Conservation (phyloP, 2,113 vertebrate genomes). For the Antechinus flavipes region DNA sequence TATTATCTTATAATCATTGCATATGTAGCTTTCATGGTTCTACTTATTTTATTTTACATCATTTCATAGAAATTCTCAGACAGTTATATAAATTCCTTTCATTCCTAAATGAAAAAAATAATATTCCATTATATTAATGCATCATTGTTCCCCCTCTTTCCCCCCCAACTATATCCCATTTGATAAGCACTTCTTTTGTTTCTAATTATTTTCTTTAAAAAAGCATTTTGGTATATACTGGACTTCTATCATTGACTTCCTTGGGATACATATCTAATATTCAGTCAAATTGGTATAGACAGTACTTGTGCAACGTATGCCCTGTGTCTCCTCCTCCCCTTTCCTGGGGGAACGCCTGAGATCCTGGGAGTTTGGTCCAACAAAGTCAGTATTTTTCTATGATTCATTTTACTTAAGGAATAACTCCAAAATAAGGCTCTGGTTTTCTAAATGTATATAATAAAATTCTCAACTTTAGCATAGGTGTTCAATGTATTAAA, state of each 20-base stretch:
- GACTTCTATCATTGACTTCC: background rate
- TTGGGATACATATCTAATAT: background rate
- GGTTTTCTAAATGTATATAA: background rate
- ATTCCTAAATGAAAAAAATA: background rate
- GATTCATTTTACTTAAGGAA: background rate
- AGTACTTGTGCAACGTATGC: background rate
- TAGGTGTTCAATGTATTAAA: background rate
- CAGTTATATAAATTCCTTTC: background rate
- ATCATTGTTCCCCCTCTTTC: background rate
- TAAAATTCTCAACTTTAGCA: background rate
- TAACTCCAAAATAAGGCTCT: background rate
- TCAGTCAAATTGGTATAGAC: background rate
- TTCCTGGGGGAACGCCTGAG: background rate
- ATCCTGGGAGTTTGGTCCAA: background rate
- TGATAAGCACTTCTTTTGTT: background rate
- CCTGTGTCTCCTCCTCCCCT: background rate
- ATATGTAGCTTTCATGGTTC: background rate
- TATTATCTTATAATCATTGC: background rate
- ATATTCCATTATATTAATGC: background rate
- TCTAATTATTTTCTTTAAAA: background rate
- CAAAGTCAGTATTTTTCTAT: background rate
- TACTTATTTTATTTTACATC: background rate
- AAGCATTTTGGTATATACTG: background rate
- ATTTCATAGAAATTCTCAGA: background rate
- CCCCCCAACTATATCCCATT: background rate